phyloP scores from a whole-genome alignment of 2,888 invertebrate species.

The Ormia ochracea region DNA sequence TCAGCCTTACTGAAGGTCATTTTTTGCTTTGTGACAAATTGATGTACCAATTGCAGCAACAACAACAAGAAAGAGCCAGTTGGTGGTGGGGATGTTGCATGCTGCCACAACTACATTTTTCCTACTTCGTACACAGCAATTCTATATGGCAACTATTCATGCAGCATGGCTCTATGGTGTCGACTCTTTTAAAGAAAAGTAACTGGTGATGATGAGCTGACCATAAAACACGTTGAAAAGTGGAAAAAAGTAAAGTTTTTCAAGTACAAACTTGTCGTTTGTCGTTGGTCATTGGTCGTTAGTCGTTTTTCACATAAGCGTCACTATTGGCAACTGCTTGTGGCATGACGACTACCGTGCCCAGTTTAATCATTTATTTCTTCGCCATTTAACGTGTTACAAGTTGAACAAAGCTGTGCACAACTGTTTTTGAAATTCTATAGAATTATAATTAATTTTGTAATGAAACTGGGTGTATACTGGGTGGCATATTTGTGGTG shows the following conservation, averaged over 20 bases:
- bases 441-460: slow-evolving; percentile 51
- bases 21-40: slow-evolving; percentile 68
- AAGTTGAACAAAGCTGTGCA: slow-evolving; percentile 14
- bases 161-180: background rate
- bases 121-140: background rate
- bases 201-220: slow-evolving; percentile 56
- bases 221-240: slow-evolving; percentile 47
- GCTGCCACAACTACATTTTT: background rate
- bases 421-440: slow-evolving; percentile 38
- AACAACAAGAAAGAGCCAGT: slow-evolving; percentile 1
- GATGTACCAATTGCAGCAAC: slow-evolving; percentile 63
- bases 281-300: too few relatives aligned
- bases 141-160: background rate
- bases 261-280: slow-evolving; percentile 25
- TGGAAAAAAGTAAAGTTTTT: slow-evolving; percentile 58
- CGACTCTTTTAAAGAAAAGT: slow-evolving; percentile 48
- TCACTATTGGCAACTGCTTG: background rate
- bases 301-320: background rate
- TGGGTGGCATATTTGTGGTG: slow-evolving; percentile 37
- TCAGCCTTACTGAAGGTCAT: slow-evolving; percentile 51
- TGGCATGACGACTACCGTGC: background rate
- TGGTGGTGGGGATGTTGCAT: background rate
- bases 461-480: slow-evolving; percentile 44
- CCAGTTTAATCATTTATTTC: background rate
- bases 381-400: slow-evolving; percentile 22